A percentile compares a stretch with the other conserved stretches of the same genome.
Evolutionary conservation across 2,888 invertebrate genomes (phyloP).

Genomic region (Theretra japonica): DNA sequence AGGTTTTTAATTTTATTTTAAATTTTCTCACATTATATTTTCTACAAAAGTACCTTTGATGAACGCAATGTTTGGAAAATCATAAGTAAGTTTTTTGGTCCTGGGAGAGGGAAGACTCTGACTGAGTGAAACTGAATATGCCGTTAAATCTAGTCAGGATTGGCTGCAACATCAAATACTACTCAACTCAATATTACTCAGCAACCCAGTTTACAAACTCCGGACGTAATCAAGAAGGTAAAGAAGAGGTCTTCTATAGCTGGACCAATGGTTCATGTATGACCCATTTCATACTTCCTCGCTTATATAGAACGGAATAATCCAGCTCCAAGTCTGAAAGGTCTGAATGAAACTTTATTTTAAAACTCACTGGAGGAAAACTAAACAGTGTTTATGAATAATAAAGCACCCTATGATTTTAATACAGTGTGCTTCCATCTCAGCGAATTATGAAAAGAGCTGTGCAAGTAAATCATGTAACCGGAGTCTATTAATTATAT

Average conservation of each 20-base stretch:
- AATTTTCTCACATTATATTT: no score
- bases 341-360: neutral
- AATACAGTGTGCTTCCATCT: neutral
- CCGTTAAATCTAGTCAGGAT: no score
- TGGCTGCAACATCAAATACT: no score
- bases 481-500: neutral
- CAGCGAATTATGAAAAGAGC: neutral
- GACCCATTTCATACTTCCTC: neutral
- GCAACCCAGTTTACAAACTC: no score
- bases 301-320: neutral
- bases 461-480: neutral
- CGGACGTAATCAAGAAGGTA: no score
- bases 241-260: neutral
- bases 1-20: no score
- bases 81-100: no score
- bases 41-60: no score
- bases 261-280: neutral
- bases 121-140: no score
- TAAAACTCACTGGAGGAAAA: conserved; percentile 10
- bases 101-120: no score
- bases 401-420: conserved; percentile 13
- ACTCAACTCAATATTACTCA: no score
- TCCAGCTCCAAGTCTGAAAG: neutral
- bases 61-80: no score
- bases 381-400: conserved; percentile 17